Base-by-base conservation (phyloP, 2,888 invertebrate genomes). In the Monopis laevigella region DNA sequence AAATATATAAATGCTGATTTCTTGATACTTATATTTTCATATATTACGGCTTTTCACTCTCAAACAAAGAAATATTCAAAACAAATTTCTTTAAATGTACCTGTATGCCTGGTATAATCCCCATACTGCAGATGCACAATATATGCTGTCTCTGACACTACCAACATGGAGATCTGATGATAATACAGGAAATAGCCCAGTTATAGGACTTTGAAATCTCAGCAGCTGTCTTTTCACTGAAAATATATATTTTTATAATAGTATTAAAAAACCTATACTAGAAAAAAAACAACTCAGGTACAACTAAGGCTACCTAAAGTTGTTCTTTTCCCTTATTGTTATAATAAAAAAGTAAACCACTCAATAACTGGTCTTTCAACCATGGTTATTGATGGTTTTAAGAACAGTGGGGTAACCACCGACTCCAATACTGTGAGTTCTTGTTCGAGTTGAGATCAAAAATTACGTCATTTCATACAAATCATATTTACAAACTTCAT, bases 121-220 rank as follows among this genome's bases (percentile, higher is more conserved):
- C 98, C 98, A 99, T 19, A 97, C 88, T 3, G 97, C 93, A 45
- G 94, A 88, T 14, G 98, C 96, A 84, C 98, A 98, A 65, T 98
- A 99, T 51, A 98, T 90, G 70, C 96, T 97, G 58, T 98, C 98
- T 39, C 97, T 86, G 29, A 97, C 91, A 62, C 95, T 97, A 4
- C 91, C 93, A 44, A 91, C 85, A 56, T 86, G 84, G 44, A 86
- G 85, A 57, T 96, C 93, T 41, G 86, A 87, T 41, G 93, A 92
- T 58, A 90, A 64, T 51, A 90, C 89, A 2, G 98, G 98, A 68
- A 96, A 98, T 14, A 98, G 68, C 1, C 98, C 98, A 28, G 93
- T 93, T 40, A 96, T 94, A 35, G 93, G 92, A 65, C 96, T 96
- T 80, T 98, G 98, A 65, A 91, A 92, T 41, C 89, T 86, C 30